phyloP scores from a whole-genome alignment of 2,113 vertebrate genomes.

The Oryzias curvinotus region DNA sequence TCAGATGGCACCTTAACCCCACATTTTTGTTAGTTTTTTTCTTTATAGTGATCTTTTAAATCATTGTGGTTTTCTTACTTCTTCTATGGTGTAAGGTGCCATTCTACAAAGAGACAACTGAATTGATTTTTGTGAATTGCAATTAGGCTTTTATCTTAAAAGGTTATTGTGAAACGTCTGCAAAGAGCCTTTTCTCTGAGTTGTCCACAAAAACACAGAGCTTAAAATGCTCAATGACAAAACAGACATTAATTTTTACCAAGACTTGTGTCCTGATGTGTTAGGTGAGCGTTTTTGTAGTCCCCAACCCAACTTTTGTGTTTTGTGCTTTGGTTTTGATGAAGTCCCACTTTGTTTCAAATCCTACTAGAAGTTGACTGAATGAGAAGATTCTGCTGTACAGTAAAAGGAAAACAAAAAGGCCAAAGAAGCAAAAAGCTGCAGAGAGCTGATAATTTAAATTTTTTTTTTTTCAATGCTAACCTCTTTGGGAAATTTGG shows the following conservation, averaged over 20 bases:
- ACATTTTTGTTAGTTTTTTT: slow-evolving; percentile 55
- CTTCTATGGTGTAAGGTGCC: slow-evolving; percentile 25
- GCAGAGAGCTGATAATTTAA: neutral
- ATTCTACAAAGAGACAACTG: slow-evolving; percentile 41
- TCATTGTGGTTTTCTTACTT: slow-evolving; percentile 37
- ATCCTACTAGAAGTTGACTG: slow-evolving; percentile 20
- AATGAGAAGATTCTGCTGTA: slow-evolving; percentile 30
- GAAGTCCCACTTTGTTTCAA: slow-evolving; percentile 21
- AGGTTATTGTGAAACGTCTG: neutral
- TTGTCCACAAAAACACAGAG: neutral
- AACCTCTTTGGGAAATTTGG: slow-evolving; percentile 14
- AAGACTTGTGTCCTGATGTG: no score
- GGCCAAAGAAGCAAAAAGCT: slow-evolving; percentile 18
- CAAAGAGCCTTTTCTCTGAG: neutral
- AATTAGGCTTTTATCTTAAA: slow-evolving; percentile 40
- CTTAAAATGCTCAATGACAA: no score
- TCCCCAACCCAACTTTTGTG: neutral
- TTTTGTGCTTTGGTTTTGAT: neutral
- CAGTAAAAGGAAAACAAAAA: slow-evolving; percentile 33
- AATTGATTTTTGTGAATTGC: slow-evolving; percentile 42
- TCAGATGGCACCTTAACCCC: slow-evolving; percentile 31
- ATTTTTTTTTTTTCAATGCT: slow-evolving; percentile 17
- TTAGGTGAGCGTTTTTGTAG: no score
- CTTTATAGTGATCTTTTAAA: slow-evolving; percentile 58
- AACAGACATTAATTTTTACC: no score